phyloP scores from a whole-genome alignment of 2,113 vertebrate genomes.

The Sebastes fasciatus region DNA sequence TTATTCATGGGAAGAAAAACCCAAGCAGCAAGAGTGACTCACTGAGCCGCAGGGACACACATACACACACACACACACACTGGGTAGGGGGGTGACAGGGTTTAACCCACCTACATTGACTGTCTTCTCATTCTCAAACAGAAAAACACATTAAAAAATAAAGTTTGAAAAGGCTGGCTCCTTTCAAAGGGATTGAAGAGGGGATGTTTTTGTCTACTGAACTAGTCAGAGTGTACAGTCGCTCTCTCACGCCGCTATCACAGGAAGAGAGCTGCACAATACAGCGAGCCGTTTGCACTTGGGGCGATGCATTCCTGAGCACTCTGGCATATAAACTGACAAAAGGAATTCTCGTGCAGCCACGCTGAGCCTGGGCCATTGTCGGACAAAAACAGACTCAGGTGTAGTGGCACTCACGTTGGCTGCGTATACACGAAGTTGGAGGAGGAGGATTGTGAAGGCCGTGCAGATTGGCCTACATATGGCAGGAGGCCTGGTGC shows the following conservation, averaged over 20 bases:
- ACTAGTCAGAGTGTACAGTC: conserved; percentile 10
- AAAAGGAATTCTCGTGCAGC: conserved; percentile 43
- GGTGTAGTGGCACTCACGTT: conserved; percentile 31
- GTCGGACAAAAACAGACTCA: conserved; percentile 17
- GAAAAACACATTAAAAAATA: conserved; percentile 64
- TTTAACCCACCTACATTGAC: conserved; percentile 61
- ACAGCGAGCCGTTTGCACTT: conserved; percentile 47
- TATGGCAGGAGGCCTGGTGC: conserved; percentile 44
- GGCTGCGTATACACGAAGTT: background rate
- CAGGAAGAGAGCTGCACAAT: conserved; percentile 56
- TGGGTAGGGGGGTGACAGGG: conserved; percentile 51
- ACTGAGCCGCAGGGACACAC: conserved; percentile 60
- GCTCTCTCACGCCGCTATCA: conserved; percentile 20
- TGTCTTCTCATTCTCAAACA: conserved; percentile 44
- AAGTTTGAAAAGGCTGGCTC: conserved; percentile 40
- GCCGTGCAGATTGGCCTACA: conserved; percentile 49
- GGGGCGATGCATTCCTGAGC: conserved; percentile 70
- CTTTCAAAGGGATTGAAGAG: conserved; percentile 35
- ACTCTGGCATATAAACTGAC: conserved; percentile 43
- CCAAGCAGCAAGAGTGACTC: conserved; percentile 74
- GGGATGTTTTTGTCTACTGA: conserved; percentile 27
- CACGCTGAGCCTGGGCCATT: background rate
- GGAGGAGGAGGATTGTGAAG: background rate
- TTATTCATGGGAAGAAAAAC: conserved; percentile 80
- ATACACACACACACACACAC: conserved; percentile 6